Conservation (phyloP, 2,888 invertebrate genomes). For the Ferdinandea cuprea region DNA sequence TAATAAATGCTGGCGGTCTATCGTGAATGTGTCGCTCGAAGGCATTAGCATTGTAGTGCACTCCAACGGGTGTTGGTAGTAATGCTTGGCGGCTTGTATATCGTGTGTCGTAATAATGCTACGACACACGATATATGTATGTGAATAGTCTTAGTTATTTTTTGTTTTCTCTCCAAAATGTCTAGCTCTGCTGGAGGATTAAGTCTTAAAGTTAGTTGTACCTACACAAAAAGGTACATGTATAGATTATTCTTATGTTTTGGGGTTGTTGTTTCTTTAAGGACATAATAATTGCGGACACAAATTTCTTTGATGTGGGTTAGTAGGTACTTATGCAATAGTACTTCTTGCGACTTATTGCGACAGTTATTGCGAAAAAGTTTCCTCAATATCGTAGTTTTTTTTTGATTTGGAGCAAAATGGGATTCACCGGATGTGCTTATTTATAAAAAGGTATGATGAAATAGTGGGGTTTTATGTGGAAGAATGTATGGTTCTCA, state of each 20-base stretch:
- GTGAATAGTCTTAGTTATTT: neutral
- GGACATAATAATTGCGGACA: slow-evolving; percentile 51
- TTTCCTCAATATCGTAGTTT: too few species aligned
- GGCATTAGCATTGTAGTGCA: slow-evolving; percentile 37
- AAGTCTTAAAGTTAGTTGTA: neutral
- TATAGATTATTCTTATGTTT: neutral
- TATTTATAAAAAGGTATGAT: too few species aligned
- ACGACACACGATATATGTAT: too few species aligned
- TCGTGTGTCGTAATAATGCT: too few species aligned
- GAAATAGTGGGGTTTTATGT: too few species aligned
- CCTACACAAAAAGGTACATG: neutral
- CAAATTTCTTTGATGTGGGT: slow-evolving; percentile 3
- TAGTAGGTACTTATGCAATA: too few species aligned
- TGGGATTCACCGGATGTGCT: too few species aligned
- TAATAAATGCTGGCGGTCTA: slow-evolving; percentile 73
- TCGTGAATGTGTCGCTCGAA: slow-evolving; percentile 49
- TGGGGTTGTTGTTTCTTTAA: slow-evolving; percentile 54
- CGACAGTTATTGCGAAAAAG: too few species aligned
- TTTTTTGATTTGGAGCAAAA: too few species aligned
- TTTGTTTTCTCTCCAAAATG: too few species aligned
- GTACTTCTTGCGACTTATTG: neutral
- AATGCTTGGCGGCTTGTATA: too few species aligned
- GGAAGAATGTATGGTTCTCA: too few species aligned
- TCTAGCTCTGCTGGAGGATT: slow-evolving; percentile 14
- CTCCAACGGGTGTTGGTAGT: slow-evolving; percentile 24